phyloP scores from a whole-genome alignment of 2,113 vertebrate species.

The Myxocyprinus asiaticus region DNA sequence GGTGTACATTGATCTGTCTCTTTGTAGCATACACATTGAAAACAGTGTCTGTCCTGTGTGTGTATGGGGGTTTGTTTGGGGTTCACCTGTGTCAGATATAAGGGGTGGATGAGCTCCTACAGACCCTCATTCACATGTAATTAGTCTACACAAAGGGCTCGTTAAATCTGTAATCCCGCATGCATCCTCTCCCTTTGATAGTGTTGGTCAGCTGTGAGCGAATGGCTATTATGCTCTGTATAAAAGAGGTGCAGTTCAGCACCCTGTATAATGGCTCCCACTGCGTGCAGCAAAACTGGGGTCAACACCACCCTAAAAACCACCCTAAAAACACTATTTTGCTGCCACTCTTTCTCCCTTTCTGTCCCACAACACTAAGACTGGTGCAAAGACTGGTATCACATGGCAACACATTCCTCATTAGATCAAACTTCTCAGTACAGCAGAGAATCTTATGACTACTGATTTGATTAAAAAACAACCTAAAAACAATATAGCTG shows the following conservation, averaged over 20 bases:
- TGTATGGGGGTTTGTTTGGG: conserved; percentile 7
- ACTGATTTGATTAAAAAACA: too few relatives aligned
- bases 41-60: conserved; percentile 29
- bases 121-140: conserved; percentile 82
- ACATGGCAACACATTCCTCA: conserved; percentile 39
- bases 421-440: conserved; percentile 44
- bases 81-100: conserved; percentile 47
- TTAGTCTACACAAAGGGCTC: conserved; percentile 81
- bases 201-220: conserved; percentile 57
- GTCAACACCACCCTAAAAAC: conserved; percentile 41
- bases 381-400: conserved; percentile 21
- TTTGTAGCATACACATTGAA: neutral
- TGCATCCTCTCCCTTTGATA: conserved; percentile 54
- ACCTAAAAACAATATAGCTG: neutral
- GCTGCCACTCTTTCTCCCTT: neutral
- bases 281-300: conserved; percentile 47
- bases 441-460: neutral
- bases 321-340: conserved; percentile 26
- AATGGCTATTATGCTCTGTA: conserved; percentile 49
- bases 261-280: conserved; percentile 46
- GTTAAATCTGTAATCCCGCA: conserved; percentile 77
- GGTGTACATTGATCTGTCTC: conserved; percentile 49
- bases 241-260: conserved; percentile 53
- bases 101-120: conserved; percentile 62
- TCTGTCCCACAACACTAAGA: conserved; percentile 13